Evolutionary conservation across 1,140 invertebrate genomes (phyloP), one percentile per base, ranked within the genome.

Genomic region (Mamestra configurata): DNA sequence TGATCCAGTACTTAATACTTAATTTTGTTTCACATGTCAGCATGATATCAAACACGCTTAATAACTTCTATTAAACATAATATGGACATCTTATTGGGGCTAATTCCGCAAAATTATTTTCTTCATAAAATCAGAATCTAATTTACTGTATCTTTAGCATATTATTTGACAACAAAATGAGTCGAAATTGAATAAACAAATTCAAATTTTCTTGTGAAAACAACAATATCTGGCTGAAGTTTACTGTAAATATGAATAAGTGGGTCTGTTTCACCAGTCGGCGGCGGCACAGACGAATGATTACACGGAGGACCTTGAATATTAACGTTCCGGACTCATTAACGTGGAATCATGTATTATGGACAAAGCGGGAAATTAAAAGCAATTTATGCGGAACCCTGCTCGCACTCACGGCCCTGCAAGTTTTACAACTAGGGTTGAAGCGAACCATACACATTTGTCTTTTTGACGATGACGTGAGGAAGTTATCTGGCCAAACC

Each of bases 251-350:
- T 75, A 61, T 82, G 72, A 77, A 75, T 72, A 79, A 77, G 49
- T 79, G 35, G 22, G 59, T 53, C n/a, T 73, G 53, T 61, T 76
- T 24, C n/a, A 71, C 51, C 64, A 35, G 68, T 79, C 40, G 61
- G 64, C 35, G 70, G 70, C 27, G 40, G 27, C 27, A 3, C 64
- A 71, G 59, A 76, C 37, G 64, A 77, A 66, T 83, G 57, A 80
- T 79, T 81, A 75, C 72, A 43, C 51, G 46, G 57, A 59, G n/a
- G 80, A 73, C 72, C 77, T 79, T 82, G 78, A 84, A 84, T 84
- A 82, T 84, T 82, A 84, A 84, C 72, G 66, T 20, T 68, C 15
- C 55, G 71, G 35, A 75, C 76, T 81, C 68, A 61, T 78, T 76
- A 77, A 64, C 37, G 35, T 64, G 22, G 10, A 49, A 64, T 78